These are phyloP conservation scores for Sebastolobus altivelis DNA, from an alignment of 2,797 vertebrate species.

Conservation along the genomic window DNA sequence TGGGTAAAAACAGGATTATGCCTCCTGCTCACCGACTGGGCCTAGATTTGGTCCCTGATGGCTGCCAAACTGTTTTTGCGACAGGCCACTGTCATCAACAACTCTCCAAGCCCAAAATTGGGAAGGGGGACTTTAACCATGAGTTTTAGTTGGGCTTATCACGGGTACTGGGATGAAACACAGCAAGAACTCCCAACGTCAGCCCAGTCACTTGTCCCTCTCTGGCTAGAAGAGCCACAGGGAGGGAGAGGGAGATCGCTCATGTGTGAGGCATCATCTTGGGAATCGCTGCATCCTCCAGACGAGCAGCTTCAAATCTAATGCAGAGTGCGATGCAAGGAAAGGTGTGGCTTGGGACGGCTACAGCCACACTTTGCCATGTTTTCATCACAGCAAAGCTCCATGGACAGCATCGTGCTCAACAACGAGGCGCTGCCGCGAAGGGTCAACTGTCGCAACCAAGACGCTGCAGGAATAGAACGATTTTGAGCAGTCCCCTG, in stretches of 20 bases:
- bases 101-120: slow-evolving; percentile 40
- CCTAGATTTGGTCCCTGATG: slow-evolving; percentile 71
- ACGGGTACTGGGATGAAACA: slow-evolving; percentile 6
- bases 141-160: slow-evolving; percentile 31
- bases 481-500: slow-evolving; percentile 5
- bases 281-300: slow-evolving; percentile 16
- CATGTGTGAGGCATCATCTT: slow-evolving; percentile 15
- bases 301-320: slow-evolving; percentile 26
- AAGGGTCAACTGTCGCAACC: slow-evolving; percentile 45
- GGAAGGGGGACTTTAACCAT: slow-evolving; percentile 31
- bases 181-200: slow-evolving; percentile 2
- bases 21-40: slow-evolving; percentile 77
- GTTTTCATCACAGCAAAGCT: slow-evolving; percentile 60
- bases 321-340: slow-evolving; percentile 6
- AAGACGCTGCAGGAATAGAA: slow-evolving; percentile 29
- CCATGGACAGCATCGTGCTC: slow-evolving; percentile 26
- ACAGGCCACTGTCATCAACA: slow-evolving; percentile 61
- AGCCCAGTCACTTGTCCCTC: slow-evolving; percentile 14
- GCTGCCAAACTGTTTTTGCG: slow-evolving; percentile 67
- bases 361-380: slow-evolving; percentile 47
- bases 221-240: not conserved
- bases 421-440: slow-evolving; percentile 20
- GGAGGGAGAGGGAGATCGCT: slow-evolving; percentile 3
- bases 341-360: slow-evolving; percentile 31
- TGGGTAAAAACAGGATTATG: slow-evolving; percentile 82